Evolutionary conservation across 1,140 invertebrate genomes (phyloP).

Genomic region (silkworm (Bombyx mori)): DNA sequence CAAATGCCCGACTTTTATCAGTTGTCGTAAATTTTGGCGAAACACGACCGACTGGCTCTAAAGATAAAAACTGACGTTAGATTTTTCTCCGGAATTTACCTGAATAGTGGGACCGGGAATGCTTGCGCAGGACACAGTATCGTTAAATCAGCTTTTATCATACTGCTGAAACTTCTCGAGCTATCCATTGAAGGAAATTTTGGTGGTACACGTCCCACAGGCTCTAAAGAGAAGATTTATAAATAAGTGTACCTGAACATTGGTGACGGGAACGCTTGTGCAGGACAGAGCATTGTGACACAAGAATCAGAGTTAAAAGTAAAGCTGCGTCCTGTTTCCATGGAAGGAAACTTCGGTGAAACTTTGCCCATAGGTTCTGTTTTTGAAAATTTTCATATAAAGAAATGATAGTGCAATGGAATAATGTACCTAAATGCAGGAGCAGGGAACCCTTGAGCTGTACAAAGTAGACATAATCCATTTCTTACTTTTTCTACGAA

Average conservation of each 20-base stretch:
- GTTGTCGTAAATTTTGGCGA: constrained; percentile 82
- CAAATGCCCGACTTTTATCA: constrained; percentile 76
- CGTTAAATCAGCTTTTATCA: constrained; percentile 71
- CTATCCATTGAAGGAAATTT: constrained; percentile 76
- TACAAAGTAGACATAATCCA: constrained; percentile 64
- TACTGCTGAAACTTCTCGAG: constrained; percentile 77
- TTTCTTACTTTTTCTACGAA: constrained; percentile 32
- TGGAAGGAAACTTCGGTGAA: constrained; percentile 72
- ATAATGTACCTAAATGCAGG: constrained; percentile 73
- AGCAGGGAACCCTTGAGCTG: constrained; percentile 75
- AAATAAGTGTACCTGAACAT: constrained; percentile 56
- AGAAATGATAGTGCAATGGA: constrained; percentile 9
- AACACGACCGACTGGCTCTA: constrained; percentile 84
- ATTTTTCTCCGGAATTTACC: constrained; percentile 63
- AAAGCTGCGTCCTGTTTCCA: constrained; percentile 73
- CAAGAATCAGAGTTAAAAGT: constrained; percentile 54
- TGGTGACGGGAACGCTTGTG: constrained; percentile 76
- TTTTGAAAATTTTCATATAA: constrained; percentile 26
- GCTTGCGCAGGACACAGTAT: constrained; percentile 77
- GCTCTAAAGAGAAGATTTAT: constrained; percentile 73
- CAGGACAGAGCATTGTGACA: constrained; percentile 73
- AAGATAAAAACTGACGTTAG: constrained; percentile 7
- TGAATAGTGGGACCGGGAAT: constrained; percentile 77
- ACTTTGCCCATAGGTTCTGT: constrained; percentile 74
- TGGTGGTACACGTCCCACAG: constrained; percentile 79